Evolutionary conservation across 2,888 invertebrate genomes (phyloP), one percentile per base, ranked within the genome.

Genomic region (Hirtodrosophila histrioides): DNA sequence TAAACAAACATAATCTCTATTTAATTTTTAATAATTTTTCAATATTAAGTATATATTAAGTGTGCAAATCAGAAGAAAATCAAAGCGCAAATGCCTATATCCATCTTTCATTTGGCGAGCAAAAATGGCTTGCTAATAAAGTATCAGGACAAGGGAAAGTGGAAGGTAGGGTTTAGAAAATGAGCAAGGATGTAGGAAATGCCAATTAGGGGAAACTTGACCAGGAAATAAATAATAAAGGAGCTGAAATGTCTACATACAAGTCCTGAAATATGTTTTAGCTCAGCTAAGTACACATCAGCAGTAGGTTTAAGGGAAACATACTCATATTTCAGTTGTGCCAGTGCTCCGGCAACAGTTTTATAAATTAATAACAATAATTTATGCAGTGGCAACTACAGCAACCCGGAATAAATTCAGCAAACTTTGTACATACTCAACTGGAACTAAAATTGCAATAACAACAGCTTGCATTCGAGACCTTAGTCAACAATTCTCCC

Each of bases 291-390:
- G 35, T 37, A 7, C 7, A 65, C 43, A 44, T 57, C 31, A 45
- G 35, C 40, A 33, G 46, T 29, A 48, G 23, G 36, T 37, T 31
- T 24, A n/a, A 40, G 12, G 24, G 29, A 37, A 58, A 36, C 5
- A 24, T 46, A 29, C 44, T 57, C 75, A 49, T 56, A 63, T 75
- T 68, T 75, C 50, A 54, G 66, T 78, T 58, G 66, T 54, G 56
- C 23, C 50, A 37, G 54, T 24, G 56, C 27, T 8, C 27, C 40
- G 57, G 55, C 43, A 56, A 31, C 17, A 36, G 53, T 69, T 79
- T 75, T 64, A 60, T 76, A 79, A 76, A 83, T 78, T 76, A 78
- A 83, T 64, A 76, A 83, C 56, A 64, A 69, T 83, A 79, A 69
- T 69, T 72, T 83, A 79, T 79, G 64, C 83, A 62, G 68, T 51